Conservation (phyloP, 2,113 vertebrate species). For the Urocynchramus pylzowi region DNA sequence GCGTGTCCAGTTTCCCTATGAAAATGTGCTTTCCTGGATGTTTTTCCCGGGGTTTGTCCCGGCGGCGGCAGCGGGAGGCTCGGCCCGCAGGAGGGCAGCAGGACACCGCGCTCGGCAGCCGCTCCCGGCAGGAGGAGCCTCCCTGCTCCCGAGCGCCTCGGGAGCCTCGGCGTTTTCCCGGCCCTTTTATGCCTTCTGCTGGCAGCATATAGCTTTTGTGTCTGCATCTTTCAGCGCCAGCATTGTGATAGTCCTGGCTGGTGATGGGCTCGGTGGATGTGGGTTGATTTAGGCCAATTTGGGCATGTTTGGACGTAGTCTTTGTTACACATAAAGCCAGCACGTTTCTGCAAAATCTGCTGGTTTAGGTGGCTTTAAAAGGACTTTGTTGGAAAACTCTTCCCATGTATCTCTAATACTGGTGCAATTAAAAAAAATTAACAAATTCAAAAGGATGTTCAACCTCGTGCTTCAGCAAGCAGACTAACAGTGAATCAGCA, state of each 20-base stretch:
- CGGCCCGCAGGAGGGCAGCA: slow-evolving; percentile 51
- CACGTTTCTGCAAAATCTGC: neutral
- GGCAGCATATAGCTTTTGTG: rapidly evolving
- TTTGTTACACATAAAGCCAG: neutral
- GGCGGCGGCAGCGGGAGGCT: neutral
- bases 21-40: rapidly evolving
- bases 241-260: rapidly evolving
- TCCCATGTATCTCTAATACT: neutral
- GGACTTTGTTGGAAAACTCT: neutral
- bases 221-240: rapidly evolving
- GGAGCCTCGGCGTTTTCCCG: rapidly evolving
- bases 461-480: rapidly evolving
- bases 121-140: rapidly evolving
- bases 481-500: neutral
- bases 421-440: neutral
- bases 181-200: rapidly evolving
- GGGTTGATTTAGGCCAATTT: neutral
- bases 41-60: rapidly evolving
- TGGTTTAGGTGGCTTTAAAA: neutral
- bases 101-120: neutral
- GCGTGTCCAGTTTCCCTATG: rapidly evolving
- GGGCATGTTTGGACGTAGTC: rapidly evolving
- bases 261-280: neutral
- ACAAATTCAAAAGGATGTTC: neutral
- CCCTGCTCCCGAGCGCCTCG: rapidly evolving